Evolutionary conservation across 2,797 vertebrate species (phyloP).

Genomic region (Darevskia mixta): DNA sequence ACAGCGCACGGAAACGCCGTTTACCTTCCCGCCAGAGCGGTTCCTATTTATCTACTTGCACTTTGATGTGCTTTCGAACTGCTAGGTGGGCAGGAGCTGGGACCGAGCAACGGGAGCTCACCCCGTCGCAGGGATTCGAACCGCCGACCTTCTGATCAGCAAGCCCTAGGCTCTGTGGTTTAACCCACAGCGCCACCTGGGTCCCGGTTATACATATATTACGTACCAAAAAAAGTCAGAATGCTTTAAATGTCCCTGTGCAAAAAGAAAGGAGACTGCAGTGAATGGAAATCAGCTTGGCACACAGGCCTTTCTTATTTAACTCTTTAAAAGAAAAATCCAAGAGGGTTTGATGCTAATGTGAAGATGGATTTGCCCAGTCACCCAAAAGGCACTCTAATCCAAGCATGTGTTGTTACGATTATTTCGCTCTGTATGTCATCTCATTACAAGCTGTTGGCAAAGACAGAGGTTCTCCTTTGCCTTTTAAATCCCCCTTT

Average conservation of each 20-base stretch:
- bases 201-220: too few relatives aligned
- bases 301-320: slow-evolving; percentile 21
- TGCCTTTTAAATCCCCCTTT: slow-evolving; percentile 67
- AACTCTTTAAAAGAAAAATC: slow-evolving; percentile 21
- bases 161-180: too few relatives aligned
- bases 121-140: too few relatives aligned
- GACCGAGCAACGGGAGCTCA: too few relatives aligned
- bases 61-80: too few relatives aligned
- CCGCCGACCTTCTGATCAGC: too few relatives aligned
- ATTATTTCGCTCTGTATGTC: slow-evolving; percentile 64
- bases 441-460: slow-evolving; percentile 54
- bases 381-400: slow-evolving; percentile 51
- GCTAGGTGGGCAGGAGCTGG: too few relatives aligned
- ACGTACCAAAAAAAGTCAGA: too few relatives aligned
- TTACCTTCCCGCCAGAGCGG: too few relatives aligned
- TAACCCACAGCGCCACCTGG: too few relatives aligned
- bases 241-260: slow-evolving; percentile 10
- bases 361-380: slow-evolving; percentile 54
- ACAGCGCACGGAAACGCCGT: too few relatives aligned
- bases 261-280: slow-evolving; percentile 9
- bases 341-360: slow-evolving; percentile 29
- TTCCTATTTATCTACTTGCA: too few relatives aligned
- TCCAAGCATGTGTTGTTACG: slow-evolving; percentile 50
- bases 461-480: slow-evolving; percentile 57
- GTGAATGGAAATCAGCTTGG: slow-evolving; percentile 23